A percentile compares a stretch with the other conserved stretches of the same genome.
Evolutionary conservation across 2,797 vertebrate species (phyloP).

Genomic region (Acanthurus tractus): DNA sequence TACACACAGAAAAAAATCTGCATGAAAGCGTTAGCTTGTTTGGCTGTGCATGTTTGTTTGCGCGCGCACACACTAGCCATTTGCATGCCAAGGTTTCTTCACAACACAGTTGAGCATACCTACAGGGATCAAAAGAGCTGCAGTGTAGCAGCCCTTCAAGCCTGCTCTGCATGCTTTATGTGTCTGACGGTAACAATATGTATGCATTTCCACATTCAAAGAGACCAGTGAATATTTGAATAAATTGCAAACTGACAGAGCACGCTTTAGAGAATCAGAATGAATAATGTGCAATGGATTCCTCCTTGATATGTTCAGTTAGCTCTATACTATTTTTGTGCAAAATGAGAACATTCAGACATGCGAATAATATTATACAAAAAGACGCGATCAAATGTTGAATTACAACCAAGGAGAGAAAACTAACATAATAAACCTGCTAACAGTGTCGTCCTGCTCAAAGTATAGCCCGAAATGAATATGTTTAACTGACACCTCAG

Average conservation of each 20-base stretch:
- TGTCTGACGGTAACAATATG: slow-evolving; percentile 64
- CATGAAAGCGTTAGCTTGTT: slow-evolving; percentile 57
- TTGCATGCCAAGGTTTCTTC: slow-evolving; percentile 63
- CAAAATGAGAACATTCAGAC: slow-evolving; percentile 27
- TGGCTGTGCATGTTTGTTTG: slow-evolving; percentile 34
- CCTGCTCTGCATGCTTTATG: slow-evolving; percentile 66
- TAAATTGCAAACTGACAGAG: slow-evolving; percentile 74
- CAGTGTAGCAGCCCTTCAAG: slow-evolving; percentile 42
- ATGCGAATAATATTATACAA: background rate
- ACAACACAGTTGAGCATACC: slow-evolving; percentile 51
- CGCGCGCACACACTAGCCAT: slow-evolving; percentile 17
- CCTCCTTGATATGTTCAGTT: slow-evolving; percentile 66
- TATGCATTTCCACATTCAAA: slow-evolving; percentile 79
- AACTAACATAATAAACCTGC: slow-evolving; percentile 21
- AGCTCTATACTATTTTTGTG: slow-evolving; percentile 34
- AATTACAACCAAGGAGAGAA: slow-evolving; percentile 28
- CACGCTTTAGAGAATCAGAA: slow-evolving; percentile 69
- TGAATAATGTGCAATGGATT: slow-evolving; percentile 73
- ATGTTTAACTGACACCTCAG: background rate
- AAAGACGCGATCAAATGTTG: slow-evolving; percentile 6
- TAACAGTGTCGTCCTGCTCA: background rate
- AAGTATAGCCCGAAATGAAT: background rate
- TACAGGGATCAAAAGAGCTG: slow-evolving; percentile 61
- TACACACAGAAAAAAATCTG: slow-evolving; percentile 84
- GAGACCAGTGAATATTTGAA: slow-evolving; percentile 78